Evolutionary conservation across 2,797 vertebrate species (phyloP), one percentile per base, ranked within the genome.

Genomic region (Hypotaenidia philippensis): DNA sequence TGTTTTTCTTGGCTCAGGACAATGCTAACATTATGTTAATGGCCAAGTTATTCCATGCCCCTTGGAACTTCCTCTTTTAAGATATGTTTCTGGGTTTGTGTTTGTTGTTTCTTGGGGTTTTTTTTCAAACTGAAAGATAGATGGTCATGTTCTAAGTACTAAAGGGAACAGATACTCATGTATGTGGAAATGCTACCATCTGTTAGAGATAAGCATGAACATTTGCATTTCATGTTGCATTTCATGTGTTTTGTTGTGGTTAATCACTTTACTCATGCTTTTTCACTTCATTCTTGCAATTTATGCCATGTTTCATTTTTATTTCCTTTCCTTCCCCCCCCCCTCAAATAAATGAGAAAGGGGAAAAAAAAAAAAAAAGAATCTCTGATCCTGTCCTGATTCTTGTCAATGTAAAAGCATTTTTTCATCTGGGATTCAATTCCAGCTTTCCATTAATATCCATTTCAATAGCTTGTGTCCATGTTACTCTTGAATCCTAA

Each of bases 321-420:
- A 38, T 55, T 75, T 53, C 40, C 9, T 56, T 11, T 45, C 8
- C 40, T n/a, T n/a, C n/a, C n/a, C n/a, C n/a, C 41, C 21, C 19
- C 44, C 10, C 40, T 55, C 34, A 66, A 81, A 61, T 38, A 55
- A 14, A 32, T 18, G 14, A 41, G 45, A 60, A 38, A 36, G 29
- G 18, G 4, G 0, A 9, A 23, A 47, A 63, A 53, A n/a, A 6
- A 0, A 11, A 26, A 47, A 52, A 52, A 29, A 4, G 32, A 25
- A 10, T 38, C 32, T 23, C 19, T 14, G n/a, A 40, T 61, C 14
- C 9, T 72, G 6, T 74, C 26, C 53, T 66, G 6, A 25, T 79
- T 78, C 18, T 6, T n/a, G 13, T 71, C 19, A 40, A 13, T 36
- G 15, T 61, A 56, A 61, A 63, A 60, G 70, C 4, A 11, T 16